phyloP scores from a whole-genome alignment of 2,888 invertebrate genomes.

The Pteria penguin region DNA sequence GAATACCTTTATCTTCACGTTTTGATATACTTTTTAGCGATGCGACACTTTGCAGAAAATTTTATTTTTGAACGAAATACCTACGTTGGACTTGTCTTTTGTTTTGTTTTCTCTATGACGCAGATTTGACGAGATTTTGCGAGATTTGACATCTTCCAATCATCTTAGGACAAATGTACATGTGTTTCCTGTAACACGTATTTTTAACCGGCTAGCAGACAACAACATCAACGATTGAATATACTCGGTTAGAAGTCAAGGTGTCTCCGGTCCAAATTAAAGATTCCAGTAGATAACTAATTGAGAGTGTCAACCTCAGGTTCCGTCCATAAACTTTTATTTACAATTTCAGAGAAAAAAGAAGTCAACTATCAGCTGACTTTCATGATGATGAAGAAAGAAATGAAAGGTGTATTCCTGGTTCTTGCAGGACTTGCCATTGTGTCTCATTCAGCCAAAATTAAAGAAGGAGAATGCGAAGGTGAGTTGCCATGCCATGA shows the following conservation, averaged over 20 bases:
- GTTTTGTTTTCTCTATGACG: neutral
- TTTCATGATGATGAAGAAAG: neutral
- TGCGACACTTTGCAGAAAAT: no score
- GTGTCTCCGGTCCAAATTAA: no score
- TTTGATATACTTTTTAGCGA: no score
- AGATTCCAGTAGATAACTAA: no score
- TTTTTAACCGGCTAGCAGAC: constrained; percentile 33
- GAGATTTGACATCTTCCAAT: constrained; percentile 83
- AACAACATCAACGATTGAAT: neutral
- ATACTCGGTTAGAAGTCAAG: neutral
- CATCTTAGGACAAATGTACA: constrained; percentile 89
- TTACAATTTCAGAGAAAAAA: no score
- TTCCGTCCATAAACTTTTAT: no score
- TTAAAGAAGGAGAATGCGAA: constrained; percentile 63
- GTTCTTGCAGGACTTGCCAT: neutral
- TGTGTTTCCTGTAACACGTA: constrained; percentile 53
- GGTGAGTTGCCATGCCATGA: constrained; percentile 42
- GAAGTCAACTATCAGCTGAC: no score
- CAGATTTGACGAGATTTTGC: neutral
- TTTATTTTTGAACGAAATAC: no score
- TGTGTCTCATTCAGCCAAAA: constrained; percentile 21
- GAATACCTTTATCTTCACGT: no score
- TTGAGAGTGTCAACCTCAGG: no score
- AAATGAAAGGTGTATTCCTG: neutral
- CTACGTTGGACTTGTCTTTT: no score